These are phyloP conservation scores for Cyclophora punctaria DNA, from an alignment of 2,888 invertebrate genomes.

Conservation along the genomic window DNA sequence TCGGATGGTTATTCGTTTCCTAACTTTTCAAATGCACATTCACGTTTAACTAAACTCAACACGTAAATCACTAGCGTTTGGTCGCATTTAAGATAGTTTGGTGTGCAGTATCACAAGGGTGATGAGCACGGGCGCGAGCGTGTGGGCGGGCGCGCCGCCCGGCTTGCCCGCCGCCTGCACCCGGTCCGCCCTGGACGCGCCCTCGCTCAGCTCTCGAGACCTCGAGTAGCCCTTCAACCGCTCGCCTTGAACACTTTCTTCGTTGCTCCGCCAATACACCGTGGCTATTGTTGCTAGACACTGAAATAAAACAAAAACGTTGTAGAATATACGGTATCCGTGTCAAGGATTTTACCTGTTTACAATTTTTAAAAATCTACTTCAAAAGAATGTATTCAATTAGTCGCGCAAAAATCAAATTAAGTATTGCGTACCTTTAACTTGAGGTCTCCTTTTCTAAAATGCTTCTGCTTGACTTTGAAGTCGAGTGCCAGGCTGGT, in stretches of 20 bases:
- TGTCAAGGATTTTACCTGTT: too few relatives aligned
- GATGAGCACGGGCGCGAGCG: slow-evolving; percentile 25
- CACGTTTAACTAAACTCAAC: slow-evolving; percentile 9
- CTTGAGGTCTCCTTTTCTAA: slow-evolving; percentile 89
- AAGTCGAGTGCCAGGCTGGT: slow-evolving; percentile 87
- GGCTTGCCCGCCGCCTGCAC: slow-evolving; percentile 78
- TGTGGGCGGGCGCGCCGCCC: slow-evolving; percentile 31
- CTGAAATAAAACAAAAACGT: slow-evolving; percentile 41
- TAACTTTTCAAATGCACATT: background rate
- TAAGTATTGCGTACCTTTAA: slow-evolving; percentile 75
- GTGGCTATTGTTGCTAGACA: slow-evolving; percentile 91
- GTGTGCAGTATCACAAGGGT: slow-evolving; percentile 22
- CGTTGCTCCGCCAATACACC: slow-evolving; percentile 90
- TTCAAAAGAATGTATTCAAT: background rate
- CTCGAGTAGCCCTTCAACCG: slow-evolving; percentile 84
- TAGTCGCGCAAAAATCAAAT: background rate
- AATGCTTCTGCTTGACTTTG: slow-evolving; percentile 86
- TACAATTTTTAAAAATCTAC: too few relatives aligned
- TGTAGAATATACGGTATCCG: too few relatives aligned
- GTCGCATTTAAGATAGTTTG: slow-evolving; percentile 19
- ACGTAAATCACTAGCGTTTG: slow-evolving; percentile 16
- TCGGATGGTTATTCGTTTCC: too few relatives aligned
- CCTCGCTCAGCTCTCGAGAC: slow-evolving; percentile 82
- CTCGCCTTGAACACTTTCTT: slow-evolving; percentile 88
- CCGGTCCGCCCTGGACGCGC: slow-evolving; percentile 81